Evolutionary conservation across 2,113 vertebrate species (phyloP).

Genomic region (Eurystomus gularis): DNA sequence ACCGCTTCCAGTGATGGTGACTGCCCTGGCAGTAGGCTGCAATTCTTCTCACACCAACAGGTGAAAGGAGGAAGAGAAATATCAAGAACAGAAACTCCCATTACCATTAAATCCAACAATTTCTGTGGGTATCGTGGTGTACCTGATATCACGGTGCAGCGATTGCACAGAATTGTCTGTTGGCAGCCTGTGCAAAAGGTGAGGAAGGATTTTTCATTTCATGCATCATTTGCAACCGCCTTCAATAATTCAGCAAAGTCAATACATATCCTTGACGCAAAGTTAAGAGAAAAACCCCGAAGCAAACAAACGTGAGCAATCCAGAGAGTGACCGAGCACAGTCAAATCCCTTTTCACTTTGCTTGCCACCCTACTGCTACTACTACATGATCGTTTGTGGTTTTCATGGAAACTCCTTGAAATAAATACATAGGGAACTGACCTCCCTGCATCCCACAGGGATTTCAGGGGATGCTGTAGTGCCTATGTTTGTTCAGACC

Average conservation of each 20-base stretch:
- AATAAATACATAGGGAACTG: not conserved
- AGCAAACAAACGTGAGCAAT: constrained; percentile 13
- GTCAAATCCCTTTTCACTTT: not conserved
- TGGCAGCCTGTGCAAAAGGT: not conserved
- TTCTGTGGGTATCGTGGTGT: not conserved
- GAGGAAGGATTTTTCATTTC: constrained; percentile 62
- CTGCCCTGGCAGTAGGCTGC: not conserved
- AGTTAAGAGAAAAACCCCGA: constrained; percentile 30
- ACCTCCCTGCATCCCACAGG: accelerated
- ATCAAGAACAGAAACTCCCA: not conserved
- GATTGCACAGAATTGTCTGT: not conserved
- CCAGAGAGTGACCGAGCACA: not conserved
- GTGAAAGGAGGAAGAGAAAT: not conserved
- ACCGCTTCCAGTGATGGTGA: not conserved
- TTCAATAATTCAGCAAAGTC: constrained; percentile 60
- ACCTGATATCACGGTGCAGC: not conserved
- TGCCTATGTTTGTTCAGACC: not conserved
- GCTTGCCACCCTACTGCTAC: no score
- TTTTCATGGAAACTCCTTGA: not conserved
- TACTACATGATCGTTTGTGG: no score
- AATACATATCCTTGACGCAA: constrained; percentile 30
- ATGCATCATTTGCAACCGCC: constrained; percentile 61
- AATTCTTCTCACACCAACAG: not conserved
- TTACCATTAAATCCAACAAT: not conserved
- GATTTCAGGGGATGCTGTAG: not conserved